Base-by-base conservation (phyloP, 92 coral and sea anemone genomes). In the Phenganax subtilis region DNA sequence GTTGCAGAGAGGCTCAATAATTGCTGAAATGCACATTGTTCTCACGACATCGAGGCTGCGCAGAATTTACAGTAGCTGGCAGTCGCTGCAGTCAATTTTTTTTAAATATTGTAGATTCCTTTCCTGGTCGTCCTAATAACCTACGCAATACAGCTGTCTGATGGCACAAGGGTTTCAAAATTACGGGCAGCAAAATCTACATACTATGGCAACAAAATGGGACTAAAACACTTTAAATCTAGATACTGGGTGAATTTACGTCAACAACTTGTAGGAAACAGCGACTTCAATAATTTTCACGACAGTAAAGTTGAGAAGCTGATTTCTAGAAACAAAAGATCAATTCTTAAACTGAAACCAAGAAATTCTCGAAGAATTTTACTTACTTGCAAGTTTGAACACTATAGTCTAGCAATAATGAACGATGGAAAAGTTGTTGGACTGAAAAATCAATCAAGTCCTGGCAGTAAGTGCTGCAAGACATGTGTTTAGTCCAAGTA, bases 361-460 rank as follows among this genome's bases (percentile, higher is more conserved):
- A 68, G n/a, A 8, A 68, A 68, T 53, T 30, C 73, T 37, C 73
- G 73, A 6, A 28, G 47, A 37, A 17, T n/a, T 68, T 53, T 68
- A 68, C 73, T 68, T 29, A 10, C 54, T 51, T 68, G 73, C 73
- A 68, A 68, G 54, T 37, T 68, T 9, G 17, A 10, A 29, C 11
- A 68, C 16, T 68, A 68, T 68, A 68, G 47, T 25, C 47, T 68
- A 53, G 73, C 73, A 30, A 68, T 68, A 68, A 68, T 68, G 73
- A 53, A 68, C 47, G 53, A 68, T 68, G 73, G 73, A 68, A 68
- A 5, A 6, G 73, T 68, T 37, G 6, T 68, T 68, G 73, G 73
- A 10, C 12, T 68, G 54, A 68, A 68, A 68, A 68, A 68, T 68
- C 73, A 68, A 68, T 30, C 73, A 16, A 68, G 73, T 68, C 73